These are phyloP conservation scores for Frankliniella intonsa DNA, from an alignment of 2,888 invertebrate species.

Conservation along the genomic window DNA sequence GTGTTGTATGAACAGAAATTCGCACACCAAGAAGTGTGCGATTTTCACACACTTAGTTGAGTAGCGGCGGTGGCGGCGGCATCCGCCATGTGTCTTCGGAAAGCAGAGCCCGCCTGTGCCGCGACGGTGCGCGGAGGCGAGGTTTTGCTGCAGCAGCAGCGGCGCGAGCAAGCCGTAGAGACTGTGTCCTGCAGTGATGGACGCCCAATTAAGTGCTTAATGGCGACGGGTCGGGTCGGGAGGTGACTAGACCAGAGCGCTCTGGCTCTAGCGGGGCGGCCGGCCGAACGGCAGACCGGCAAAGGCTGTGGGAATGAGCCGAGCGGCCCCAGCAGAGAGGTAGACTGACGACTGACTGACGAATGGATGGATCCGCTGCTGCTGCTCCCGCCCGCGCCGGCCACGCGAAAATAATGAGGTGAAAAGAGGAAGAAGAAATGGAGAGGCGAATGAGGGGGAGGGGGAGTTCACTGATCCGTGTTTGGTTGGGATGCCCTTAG, in stretches of 20 bases:
- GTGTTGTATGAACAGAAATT: no score
- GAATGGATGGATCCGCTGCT: not conserved
- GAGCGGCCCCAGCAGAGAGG: no score
- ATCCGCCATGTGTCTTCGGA: no score
- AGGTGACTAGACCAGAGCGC: not conserved
- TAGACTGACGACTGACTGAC: not conserved
- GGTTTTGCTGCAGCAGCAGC: not conserved
- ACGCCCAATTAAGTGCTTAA: not conserved
- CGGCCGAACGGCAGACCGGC: not conserved
- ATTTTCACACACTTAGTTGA: no score
- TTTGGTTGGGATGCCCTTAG: no score
- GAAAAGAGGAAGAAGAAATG: no score
- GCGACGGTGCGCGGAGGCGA: not conserved
- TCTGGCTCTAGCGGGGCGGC: not conserved
- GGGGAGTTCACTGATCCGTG: no score
- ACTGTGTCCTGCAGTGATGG: not conserved
- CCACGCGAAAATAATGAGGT: not conserved
- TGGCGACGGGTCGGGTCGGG: not conserved
- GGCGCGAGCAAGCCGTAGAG: no score
- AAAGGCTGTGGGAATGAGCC: not conserved
- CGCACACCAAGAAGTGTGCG: no score
- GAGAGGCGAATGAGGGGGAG: no score
- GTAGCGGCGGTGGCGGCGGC: no score
- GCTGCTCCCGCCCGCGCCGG: not conserved
- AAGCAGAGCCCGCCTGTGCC: not conserved